A percentile compares a stretch with the other conserved stretches of the same genome.
phyloP scores from a whole-genome alignment of 2,113 vertebrate species.

The Etia nguti region DNA sequence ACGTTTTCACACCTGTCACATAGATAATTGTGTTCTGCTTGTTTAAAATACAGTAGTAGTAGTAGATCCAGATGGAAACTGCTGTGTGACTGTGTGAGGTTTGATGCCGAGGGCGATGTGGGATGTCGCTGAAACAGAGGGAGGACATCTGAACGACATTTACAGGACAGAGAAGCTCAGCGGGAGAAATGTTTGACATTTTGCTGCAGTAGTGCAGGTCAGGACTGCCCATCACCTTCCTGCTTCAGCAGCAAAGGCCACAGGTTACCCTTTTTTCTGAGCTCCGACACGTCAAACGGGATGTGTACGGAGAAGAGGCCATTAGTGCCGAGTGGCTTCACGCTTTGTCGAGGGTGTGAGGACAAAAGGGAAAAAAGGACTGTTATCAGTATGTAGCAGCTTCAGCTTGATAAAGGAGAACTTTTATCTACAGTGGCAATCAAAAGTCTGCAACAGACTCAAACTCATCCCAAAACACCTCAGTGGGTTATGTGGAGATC shows the following conservation, averaged over 20 bases:
- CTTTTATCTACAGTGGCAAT: neutral
- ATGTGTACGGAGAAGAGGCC: neutral
- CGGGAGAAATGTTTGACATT: neutral
- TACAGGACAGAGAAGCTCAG: neutral
- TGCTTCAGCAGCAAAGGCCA: neutral
- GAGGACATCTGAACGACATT: neutral
- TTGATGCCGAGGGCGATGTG: neutral
- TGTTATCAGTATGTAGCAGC: neutral
- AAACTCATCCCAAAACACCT: neutral
- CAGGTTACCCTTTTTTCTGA: neutral
- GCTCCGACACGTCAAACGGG: neutral
- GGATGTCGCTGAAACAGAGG: neutral
- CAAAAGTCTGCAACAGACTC: neutral
- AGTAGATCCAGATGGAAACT: accelerated
- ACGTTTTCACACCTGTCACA: neutral
- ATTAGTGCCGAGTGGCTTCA: neutral
- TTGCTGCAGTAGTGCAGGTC: neutral
- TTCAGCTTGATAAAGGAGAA: neutral
- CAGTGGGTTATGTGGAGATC: neutral
- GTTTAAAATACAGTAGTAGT: accelerated
- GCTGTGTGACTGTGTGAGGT: too few relatives aligned
- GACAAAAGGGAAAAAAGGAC: neutral
- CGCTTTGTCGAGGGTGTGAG: neutral
- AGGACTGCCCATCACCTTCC: neutral
- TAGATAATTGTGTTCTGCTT: neutral